Conservation (phyloP, 2,113 vertebrate genomes). For the Laticauda laticaudata region DNA sequence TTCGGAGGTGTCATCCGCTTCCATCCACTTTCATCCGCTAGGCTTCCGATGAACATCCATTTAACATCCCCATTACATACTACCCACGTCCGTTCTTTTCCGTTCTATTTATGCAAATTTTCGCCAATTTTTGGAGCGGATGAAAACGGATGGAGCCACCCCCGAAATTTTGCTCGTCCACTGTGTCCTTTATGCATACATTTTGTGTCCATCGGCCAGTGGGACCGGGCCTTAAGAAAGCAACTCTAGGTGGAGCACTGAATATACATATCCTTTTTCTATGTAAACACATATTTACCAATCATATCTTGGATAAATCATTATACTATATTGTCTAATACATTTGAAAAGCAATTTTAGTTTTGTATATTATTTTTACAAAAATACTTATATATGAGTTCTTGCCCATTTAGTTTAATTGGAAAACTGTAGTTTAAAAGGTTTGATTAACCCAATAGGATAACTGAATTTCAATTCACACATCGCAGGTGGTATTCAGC, state of each 20-base stretch:
- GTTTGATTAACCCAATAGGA: not conserved
- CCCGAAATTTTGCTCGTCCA: too few relatives aligned
- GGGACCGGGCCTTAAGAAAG: not conserved
- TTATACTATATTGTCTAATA: not conserved
- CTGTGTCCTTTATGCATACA: too few relatives aligned
- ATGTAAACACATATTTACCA: not conserved
- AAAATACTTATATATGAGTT: not conserved
- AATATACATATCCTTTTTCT: not conserved
- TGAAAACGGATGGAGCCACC: too few relatives aligned
- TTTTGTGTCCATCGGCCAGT: too few relatives aligned
- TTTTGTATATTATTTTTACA: not conserved
- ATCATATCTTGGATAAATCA: not conserved
- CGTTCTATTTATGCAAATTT: too few relatives aligned
- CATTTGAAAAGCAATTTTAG: not conserved
- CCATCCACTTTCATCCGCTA: too few relatives aligned
- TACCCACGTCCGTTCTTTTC: too few relatives aligned
- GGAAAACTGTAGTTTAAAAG: not conserved
- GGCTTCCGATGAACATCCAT: too few relatives aligned
- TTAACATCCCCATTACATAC: too few relatives aligned
- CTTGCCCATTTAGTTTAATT: not conserved
- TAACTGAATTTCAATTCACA: not conserved
- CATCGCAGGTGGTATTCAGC: not conserved
- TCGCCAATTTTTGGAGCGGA: too few relatives aligned
- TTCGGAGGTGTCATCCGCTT: too few relatives aligned
- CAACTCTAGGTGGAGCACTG: not conserved